Evolutionary conservation across 2,113 vertebrate genomes (phyloP), one percentile per base, ranked within the genome.

Genomic region (Amphilophus citrinellus): DNA sequence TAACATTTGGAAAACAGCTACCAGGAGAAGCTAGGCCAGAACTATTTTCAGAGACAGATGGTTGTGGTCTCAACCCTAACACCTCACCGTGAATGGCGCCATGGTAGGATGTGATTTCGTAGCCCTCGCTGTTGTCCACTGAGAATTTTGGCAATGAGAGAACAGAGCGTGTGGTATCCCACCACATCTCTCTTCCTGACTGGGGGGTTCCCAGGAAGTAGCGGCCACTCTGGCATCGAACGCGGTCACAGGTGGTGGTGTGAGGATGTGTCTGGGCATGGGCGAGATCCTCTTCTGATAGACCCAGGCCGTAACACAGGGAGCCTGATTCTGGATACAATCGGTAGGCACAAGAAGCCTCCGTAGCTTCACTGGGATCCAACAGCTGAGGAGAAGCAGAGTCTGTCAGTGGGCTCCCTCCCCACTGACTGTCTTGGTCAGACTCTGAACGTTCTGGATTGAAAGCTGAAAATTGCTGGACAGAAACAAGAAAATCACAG

Each of bases 381-480:
- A 99, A 87, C 8, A 99, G 96, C 95, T 98, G 98, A 11, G 98
- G 98, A 77, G 98, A 99, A 56, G 98, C 96, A 0, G 97, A 95
- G 37, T 99, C 98, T 0, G 98, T 99, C 89, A 99, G 92, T 0
- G 98, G 98, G 59, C 98, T 99, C 65, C 98, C 98, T 5, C 98
- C 98, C 98, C 98, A 99, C 37, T 98, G 98, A 92, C 98, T 99
- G 85, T 99, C 98, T 2, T 98, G 98, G 91, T 99, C 98, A 0
- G 98, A 99, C 91, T 99, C 98, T 0, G 98, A 98, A 80, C 98
- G 97, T 91, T 99, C 98, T 0, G 97, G 97, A 90, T 97, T 98
- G 92, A 99, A 99, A 80, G 97, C 98, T n/a, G 98, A 96, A 93
- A 98, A 99, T 97, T 99, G 95, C 79, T 85, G 89, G 30, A 87